Evolutionary conservation across 2,113 vertebrate species (phyloP), one percentile per base, ranked within the genome.

Genomic region (Elaphurus davidianus): DNA sequence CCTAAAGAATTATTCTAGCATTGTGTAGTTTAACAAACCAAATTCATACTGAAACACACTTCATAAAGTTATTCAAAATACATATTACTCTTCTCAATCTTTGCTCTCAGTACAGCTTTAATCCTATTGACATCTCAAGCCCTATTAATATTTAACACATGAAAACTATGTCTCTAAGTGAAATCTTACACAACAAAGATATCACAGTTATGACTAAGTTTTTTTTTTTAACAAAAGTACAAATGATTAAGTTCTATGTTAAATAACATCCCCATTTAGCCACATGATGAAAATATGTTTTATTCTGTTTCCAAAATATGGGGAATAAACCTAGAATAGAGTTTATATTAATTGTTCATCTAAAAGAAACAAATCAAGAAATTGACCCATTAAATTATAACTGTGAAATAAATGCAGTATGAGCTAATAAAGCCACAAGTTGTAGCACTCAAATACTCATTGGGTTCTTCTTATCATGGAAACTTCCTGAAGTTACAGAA

Each of bases 111-210:
- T 91, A 97, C 60, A 98, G 85, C 94, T 97, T 98, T 98, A 98
- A 98, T 98, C 94, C 82, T 98, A 98, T 91, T 98, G 96, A 98
- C 97, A 99, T 98, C 99, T 99, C 96, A 98, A 98, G 97, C 96
- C 98, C 91, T 96, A 93, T 98, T 98, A 98, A 98, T 95, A 98
- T 36, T 94, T 93, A 81, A n/a, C 14, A 57, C 25, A 55, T 43
- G 12, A 52, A 86, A 94, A 94, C 54, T 91, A 25, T 30, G 3
- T 59, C 55, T 88, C 23, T 94, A 33, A 83, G 17, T 43, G 27
- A 98, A 97, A 85, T 10, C 78, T 96, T 98, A 94, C 84, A 94
- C 71, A 98, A 95, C 94, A 98, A 98, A 98, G 59, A 94, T 87
- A 88, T 90, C 19, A 97, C 94, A 87, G 55, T 92, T 84, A 84